A percentile compares a stretch with the other conserved stretches of the same genome.
Conservation (phyloP, 2,113 vertebrate species). For the Scytalopus superciliaris region DNA sequence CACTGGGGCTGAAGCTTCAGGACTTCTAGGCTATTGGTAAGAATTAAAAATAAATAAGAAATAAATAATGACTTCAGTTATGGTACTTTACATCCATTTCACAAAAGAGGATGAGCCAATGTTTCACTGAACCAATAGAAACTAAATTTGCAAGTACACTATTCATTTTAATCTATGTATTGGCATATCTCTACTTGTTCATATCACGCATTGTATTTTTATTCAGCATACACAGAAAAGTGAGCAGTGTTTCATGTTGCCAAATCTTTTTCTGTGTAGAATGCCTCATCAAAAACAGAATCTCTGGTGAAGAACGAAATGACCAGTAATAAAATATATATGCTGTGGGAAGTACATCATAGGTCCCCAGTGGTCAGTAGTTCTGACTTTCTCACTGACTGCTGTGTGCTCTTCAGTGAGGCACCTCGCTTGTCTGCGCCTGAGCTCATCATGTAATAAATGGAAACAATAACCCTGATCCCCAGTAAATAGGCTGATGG, state of each 20-base stretch:
- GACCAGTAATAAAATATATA: neutral
- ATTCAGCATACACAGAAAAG: neutral
- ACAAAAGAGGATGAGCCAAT: neutral
- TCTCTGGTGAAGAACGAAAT: neutral
- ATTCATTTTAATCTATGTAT: neutral
- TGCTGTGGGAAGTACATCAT: neutral
- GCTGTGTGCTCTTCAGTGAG: neutral
- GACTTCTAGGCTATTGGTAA: neutral
- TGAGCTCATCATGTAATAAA: neutral
- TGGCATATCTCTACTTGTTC: neutral
- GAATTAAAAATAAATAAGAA: neutral
- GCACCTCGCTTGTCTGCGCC: neutral
- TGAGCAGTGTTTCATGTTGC: neutral
- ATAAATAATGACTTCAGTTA: neutral
- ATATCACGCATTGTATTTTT: neutral
- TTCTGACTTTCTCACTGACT: neutral
- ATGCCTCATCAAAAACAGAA: neutral
- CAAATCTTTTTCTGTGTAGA: neutral
- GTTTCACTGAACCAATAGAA: constrained; percentile 18
- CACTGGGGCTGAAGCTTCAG: neutral
- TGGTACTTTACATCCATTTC: neutral
- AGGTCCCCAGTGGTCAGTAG: neutral
- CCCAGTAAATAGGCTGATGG: neutral
- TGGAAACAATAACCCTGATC: neutral
- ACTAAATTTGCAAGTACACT: neutral